phyloP scores from a whole-genome alignment of 2,797 vertebrate species.

The Nyctibius grandis region DNA sequence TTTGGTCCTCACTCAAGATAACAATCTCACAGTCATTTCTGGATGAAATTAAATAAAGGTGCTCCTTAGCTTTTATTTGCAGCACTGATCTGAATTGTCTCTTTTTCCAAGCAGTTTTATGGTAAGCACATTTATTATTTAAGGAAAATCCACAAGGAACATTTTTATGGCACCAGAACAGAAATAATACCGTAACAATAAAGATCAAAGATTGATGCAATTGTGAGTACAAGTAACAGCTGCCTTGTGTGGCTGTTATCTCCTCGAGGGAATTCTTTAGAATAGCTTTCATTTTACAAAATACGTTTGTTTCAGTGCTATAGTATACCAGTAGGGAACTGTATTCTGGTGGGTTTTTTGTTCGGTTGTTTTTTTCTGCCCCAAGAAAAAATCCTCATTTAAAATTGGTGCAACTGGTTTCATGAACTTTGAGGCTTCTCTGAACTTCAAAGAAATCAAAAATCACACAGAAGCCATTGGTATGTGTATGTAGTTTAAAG shows the following conservation, averaged over 20 bases:
- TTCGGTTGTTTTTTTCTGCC: neutral
- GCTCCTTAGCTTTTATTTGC: slow-evolving; percentile 46
- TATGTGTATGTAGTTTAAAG: neutral
- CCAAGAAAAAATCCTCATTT: neutral
- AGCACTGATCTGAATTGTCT: neutral
- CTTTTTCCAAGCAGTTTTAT: slow-evolving; percentile 29
- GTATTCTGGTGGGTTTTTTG: neutral
- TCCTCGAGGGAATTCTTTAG: slow-evolving; percentile 58
- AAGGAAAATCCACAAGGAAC: slow-evolving; percentile 48
- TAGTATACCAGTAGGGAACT: neutral
- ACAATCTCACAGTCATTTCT: neutral
- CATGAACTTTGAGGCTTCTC: neutral
- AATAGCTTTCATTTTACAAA: slow-evolving; percentile 67
- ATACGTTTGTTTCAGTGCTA: slow-evolving; percentile 47
- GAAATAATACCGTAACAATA: slow-evolving; percentile 63
- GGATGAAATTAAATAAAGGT: slow-evolving; percentile 43
- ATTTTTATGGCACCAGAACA: slow-evolving; percentile 57
- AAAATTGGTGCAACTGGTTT: neutral
- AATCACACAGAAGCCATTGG: neutral
- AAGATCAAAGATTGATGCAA: slow-evolving; percentile 69
- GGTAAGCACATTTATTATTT: slow-evolving; percentile 54
- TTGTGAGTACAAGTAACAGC: slow-evolving; percentile 64
- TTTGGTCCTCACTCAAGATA: slow-evolving; percentile 13
- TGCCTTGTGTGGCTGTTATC: slow-evolving; percentile 27
- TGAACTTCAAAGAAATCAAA: neutral